A percentile compares a stretch with the other conserved stretches of the same genome.
phyloP scores from a whole-genome alignment of 2,888 invertebrate species.

The Lingula anatina region DNA sequence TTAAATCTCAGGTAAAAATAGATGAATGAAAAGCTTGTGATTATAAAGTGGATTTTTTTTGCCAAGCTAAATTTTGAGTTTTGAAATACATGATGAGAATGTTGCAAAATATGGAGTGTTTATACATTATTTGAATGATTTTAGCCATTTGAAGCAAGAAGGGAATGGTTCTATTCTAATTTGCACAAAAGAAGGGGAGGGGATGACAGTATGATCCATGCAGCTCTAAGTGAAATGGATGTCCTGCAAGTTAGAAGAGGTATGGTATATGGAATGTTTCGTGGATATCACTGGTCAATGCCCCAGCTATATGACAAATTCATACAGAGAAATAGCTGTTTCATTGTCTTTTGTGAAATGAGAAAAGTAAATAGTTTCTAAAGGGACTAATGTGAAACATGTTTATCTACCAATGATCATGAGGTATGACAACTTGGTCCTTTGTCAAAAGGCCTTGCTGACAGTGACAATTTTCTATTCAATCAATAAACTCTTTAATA shows the following conservation, averaged over 20 bases:
- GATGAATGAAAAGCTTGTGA: not conserved
- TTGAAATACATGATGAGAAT: no score
- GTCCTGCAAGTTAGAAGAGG: constrained; percentile 31
- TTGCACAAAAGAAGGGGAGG: constrained; percentile 11
- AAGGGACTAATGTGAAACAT: no score
- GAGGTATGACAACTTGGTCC: no score
- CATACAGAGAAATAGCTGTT: not conserved
- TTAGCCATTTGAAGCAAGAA: constrained; percentile 37
- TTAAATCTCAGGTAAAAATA: constrained; percentile 28
- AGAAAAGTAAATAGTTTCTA: no score
- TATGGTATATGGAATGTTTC: constrained; percentile 6
- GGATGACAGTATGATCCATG: constrained; percentile 18
- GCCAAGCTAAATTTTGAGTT: no score
- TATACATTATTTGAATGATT: constrained; percentile 5
- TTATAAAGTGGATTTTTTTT: not conserved
- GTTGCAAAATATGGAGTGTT: no score
- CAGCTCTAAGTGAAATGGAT: constrained; percentile 22
- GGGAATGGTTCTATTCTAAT: constrained; percentile 46
- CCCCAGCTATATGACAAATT: not conserved
- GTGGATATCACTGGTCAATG: not conserved
- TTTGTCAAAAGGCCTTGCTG: no score
- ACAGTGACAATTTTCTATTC: no score
- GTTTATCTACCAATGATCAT: no score
- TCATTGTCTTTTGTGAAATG: not conserved
- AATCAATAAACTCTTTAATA: no score